phyloP scores from a whole-genome alignment of 2,797 vertebrate species.

The Saguinus oedipus region DNA sequence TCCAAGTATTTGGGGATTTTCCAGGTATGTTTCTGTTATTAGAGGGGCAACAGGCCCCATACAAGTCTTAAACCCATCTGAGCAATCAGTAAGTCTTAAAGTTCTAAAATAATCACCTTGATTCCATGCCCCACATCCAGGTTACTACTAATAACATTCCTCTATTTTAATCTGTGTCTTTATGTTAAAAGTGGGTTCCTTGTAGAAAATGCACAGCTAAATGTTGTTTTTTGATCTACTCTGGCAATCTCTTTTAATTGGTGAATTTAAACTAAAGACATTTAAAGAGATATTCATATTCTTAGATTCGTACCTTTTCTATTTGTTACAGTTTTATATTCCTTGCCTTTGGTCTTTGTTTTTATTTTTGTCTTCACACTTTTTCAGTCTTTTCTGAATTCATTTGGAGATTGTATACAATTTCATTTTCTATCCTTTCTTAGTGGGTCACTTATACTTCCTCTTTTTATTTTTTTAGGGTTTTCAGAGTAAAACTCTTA shows the following conservation, averaged over 20 bases:
- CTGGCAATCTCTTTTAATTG: neutral
- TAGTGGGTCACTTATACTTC: neutral
- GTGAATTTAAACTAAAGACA: neutral
- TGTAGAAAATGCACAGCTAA: neutral
- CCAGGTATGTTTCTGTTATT: neutral
- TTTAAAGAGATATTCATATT: neutral
- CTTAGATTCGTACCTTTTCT: neutral
- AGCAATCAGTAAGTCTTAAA: neutral
- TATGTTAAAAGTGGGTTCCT: neutral
- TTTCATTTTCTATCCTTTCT: neutral
- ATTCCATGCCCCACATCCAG: neutral
- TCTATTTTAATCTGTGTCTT: neutral
- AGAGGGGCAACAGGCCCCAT: neutral
- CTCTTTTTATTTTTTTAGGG: neutral
- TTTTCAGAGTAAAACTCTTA: neutral
- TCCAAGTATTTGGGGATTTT: neutral
- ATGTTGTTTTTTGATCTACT: neutral
- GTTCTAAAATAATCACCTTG: neutral
- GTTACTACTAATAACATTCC: neutral
- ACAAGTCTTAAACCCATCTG: neutral
- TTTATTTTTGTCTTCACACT: neutral
- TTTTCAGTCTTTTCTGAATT: neutral
- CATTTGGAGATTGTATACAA: neutral
- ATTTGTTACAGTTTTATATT: neutral
- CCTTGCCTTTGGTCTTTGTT: neutral